phyloP scores from a whole-genome alignment of 2,797 vertebrate genomes.

The Gallirallus australis region DNA sequence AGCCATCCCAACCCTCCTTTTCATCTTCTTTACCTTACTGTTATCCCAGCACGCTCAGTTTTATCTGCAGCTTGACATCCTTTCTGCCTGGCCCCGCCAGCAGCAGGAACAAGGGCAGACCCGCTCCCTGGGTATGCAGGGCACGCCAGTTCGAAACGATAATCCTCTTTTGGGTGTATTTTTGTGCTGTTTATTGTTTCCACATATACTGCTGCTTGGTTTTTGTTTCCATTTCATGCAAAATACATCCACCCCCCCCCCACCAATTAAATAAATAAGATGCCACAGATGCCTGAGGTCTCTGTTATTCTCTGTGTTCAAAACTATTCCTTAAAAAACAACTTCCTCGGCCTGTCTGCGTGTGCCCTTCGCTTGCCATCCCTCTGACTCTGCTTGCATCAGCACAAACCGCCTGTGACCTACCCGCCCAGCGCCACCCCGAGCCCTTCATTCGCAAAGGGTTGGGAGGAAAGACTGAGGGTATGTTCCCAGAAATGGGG shows the following conservation, averaged over 20 bases:
- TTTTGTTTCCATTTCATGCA: constrained; percentile 25
- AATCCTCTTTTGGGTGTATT: not conserved
- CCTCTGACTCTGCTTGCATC: not conserved
- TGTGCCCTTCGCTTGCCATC: not conserved
- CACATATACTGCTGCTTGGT: not conserved
- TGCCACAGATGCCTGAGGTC: not conserved
- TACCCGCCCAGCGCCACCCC: no score
- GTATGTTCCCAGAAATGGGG: not conserved
- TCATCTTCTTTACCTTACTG: constrained; percentile 8
- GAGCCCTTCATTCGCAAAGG: not conserved
- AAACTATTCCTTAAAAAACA: not conserved
- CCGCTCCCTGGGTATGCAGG: not conserved
- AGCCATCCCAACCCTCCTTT: not conserved
- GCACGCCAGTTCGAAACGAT: not conserved
- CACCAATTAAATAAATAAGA: no score
- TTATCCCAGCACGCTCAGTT: not conserved
- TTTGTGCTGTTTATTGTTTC: not conserved
- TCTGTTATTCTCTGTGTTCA: not conserved
- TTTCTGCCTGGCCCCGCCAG: not conserved
- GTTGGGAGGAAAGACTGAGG: not conserved
- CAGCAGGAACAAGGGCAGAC: constrained; percentile 27
- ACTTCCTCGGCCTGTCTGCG: not conserved
- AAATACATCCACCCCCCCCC: not conserved
- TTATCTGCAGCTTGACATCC: constrained; percentile 39
- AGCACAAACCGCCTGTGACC: not conserved